Evolutionary conservation across 2,888 invertebrate species (phyloP), one percentile per base, ranked within the genome.

Genomic region (Cephus runcator): DNA sequence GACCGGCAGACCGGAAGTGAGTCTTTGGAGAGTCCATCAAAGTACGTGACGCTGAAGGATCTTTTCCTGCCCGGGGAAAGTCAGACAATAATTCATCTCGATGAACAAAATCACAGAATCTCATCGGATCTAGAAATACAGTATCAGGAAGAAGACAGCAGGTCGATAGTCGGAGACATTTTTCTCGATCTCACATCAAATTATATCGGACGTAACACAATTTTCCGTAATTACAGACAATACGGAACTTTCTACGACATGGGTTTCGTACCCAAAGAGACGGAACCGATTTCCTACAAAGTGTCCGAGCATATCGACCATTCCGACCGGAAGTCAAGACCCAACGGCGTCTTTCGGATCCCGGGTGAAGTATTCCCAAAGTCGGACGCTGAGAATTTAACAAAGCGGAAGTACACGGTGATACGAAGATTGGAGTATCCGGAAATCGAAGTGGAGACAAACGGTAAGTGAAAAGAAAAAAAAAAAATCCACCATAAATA

Each of bases 1-100:
- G 92, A 92, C 82, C 86, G 92, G 78, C 91, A 89, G 77, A 91
- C 89, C 31, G 88, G 88, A 69, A 86, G 86, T 69, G 79, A 79
- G 12, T 75, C 77, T 23, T 68, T 79, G 15, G 86, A 87, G 36
- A 86, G 85, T 77, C 81, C 84, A 3, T 84, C 87, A 33, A 89
- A 84, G 82, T 89, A 88, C 73, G 88, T 90, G 35, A 85, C 89
- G 6, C 80, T 90, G 74, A 88, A 87, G 81, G 90, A 90, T 82
- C 85, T 90, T 74, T 89, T 90, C 75, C 79, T 89, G 15, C 85
- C 87, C 3, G 40, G 40, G 2, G 15, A 40, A 15, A 40, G 15
- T 40, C 15, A 15, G 40, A 12, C 15, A 4, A 40, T 40, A 40
- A 40, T 40, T 40, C 15, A 15, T 15, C 40, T 40, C 15, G 40